Conservation (phyloP, 2,888 invertebrate genomes). For the Trissoscelio sp. region DNA sequence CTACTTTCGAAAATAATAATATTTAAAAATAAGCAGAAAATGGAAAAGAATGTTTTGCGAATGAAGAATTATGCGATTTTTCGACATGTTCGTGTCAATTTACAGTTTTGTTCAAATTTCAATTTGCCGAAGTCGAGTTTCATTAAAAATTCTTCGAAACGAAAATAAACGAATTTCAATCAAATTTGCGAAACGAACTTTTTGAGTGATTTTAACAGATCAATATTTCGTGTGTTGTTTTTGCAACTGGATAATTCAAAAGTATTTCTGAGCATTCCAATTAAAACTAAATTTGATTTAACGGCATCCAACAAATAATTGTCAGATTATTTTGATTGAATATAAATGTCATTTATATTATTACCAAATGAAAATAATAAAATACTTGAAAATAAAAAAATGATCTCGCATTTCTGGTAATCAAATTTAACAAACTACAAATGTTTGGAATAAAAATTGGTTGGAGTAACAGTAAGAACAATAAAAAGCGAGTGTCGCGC, state of each 20-base stretch:
- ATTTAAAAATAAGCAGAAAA: no score
- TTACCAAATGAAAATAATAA: no score
- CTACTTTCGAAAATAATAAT: no score
- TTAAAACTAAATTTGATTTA: not conserved
- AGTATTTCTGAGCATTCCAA: not conserved
- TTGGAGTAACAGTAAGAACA: conserved; percentile 1
- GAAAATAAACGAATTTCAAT: not conserved
- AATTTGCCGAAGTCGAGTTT: not conserved
- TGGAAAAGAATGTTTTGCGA: no score
- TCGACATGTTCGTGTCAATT: not conserved
- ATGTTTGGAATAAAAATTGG: not conserved
- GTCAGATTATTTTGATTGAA: no score
- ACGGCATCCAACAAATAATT: not conserved
- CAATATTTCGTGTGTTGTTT: not conserved
- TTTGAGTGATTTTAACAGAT: not conserved
- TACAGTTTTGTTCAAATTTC: not conserved
- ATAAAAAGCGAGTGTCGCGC: conserved; percentile 38
- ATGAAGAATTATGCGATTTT: no score
- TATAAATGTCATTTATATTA: no score
- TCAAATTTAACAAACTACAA: no score
- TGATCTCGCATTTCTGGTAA: no score
- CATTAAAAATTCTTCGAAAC: not conserved
- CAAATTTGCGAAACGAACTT: not conserved
- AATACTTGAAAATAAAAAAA: no score
- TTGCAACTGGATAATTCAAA: not conserved